Percentiles rank a stretch among this genome's conserved stretches.
Conservation (phyloP, 2,797 vertebrate genomes). For the Hemibagrus guttatus region DNA sequence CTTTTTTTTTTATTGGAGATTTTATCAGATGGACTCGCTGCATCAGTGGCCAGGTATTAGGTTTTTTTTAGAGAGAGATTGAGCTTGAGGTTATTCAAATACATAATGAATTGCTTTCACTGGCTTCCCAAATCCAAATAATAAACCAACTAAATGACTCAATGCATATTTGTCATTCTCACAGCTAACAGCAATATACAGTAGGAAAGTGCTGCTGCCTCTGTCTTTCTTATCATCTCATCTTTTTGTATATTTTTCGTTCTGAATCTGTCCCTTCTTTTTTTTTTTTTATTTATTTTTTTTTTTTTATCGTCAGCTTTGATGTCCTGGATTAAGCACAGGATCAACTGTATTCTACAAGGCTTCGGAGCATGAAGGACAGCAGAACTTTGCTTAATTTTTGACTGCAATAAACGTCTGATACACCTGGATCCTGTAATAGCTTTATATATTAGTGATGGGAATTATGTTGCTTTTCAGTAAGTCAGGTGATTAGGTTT, state of each 20-base stretch:
- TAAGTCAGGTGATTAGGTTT: too few species aligned
- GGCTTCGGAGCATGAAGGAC: slow-evolving; percentile 1
- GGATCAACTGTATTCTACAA: not conserved
- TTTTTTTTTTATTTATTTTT: not conserved
- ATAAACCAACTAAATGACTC: slow-evolving; percentile 11
- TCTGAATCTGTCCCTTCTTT: not conserved
- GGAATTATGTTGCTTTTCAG: not conserved
- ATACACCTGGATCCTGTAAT: not conserved
- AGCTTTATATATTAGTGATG: not conserved
- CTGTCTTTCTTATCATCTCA: not conserved
- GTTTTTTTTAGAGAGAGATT: not conserved
- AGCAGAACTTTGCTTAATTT: slow-evolving; percentile 8
- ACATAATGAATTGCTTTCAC: slow-evolving; percentile 17
- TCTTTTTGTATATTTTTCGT: not conserved
- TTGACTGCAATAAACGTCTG: slow-evolving; percentile 10
- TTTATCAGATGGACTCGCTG: not conserved
- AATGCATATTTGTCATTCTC: not conserved
- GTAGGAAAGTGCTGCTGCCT: not conserved
- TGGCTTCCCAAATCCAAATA: slow-evolving; percentile 1
- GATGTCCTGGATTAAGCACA: slow-evolving; percentile 6
- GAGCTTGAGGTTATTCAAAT: slow-evolving; percentile 6
- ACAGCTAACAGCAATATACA: not conserved
- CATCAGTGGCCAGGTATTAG: not conserved
- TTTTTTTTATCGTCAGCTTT: not conserved
- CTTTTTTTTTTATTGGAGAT: not conserved